Conservation (phyloP, 2,888 invertebrate species). For the Siphonodentalium dalli region DNA sequence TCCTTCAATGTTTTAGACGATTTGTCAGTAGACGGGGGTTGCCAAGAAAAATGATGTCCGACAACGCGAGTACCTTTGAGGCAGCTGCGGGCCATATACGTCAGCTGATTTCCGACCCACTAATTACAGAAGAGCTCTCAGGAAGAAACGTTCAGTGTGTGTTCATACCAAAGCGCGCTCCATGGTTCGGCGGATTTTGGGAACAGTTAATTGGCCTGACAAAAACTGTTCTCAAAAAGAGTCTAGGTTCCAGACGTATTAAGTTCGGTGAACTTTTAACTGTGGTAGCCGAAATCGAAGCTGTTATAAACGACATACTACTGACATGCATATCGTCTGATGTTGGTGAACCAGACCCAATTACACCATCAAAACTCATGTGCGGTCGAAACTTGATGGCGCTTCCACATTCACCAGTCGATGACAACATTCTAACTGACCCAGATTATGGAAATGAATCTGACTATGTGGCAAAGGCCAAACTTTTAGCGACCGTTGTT, state of each 20-base stretch:
- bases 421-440: not conserved
- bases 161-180: conserved; percentile 26
- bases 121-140: not conserved
- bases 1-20: conserved; percentile 6
- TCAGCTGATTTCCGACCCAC: not conserved
- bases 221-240: conserved; percentile 22
- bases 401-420: conserved; percentile 14
- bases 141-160: conserved; percentile 12
- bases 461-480: too few species aligned
- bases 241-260: conserved; percentile 8
- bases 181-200: conserved; percentile 32
- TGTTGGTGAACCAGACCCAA: conserved; percentile 5
- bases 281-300: conserved; percentile 25
- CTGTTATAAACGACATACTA: conserved; percentile 23
- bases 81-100: conserved; percentile 6
- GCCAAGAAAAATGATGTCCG: conserved; percentile 11
- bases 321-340: conserved; percentile 22
- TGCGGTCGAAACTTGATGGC: conserved; percentile 11
- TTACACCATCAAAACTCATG: conserved; percentile 28
- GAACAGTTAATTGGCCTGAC: conserved; percentile 25
- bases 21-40: conserved; percentile 3
- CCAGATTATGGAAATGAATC: not conserved
- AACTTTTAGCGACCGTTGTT: too few species aligned
- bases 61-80: conserved; percentile 18
- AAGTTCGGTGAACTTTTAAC: conserved; percentile 18